Evolutionary conservation across 2,113 vertebrate genomes (phyloP), one percentile per base, ranked within the genome.

Genomic region (Gasterosteus nipponicus): DNA sequence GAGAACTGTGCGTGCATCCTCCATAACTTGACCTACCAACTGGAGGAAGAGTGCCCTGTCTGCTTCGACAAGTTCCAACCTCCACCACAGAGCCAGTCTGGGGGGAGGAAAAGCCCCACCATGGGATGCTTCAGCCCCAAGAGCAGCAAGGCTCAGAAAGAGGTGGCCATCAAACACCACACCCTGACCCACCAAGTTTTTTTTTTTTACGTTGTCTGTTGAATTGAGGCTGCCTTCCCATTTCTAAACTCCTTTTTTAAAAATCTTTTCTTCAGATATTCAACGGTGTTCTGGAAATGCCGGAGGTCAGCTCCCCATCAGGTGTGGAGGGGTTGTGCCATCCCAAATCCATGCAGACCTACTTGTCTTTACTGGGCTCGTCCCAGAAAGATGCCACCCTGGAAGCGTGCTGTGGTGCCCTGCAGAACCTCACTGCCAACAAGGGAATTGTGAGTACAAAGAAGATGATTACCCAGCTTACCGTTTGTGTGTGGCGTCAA

Each of bases 1-100:
- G 97, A 98, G 92, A 98, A 98, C 85, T 98, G 96, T 78, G 94
- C 94, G 72, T 98, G 97, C 42, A 95, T 97, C 85, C 94, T 99
- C 65, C 97, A 98, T 80, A 99, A 99, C 90, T 92, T 99, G 73
- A 96, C 96, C 46, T 99, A 95, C 89, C 94, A 96, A 68, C 94
- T 98, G 93, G 96, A 97, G 53, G 51, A 86, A 0, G 97, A 98
- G 86, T 92, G 92, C 68, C 94, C 95, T 10, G 90, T 92, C 60
- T 94, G 91, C 81, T 97, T 97, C 89, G 88, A 75, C 22, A 89
- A 90, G 54, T 89, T 94, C 71, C 82, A 7, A 71, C 88, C 74
- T 86, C 84, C 1, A 4, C 82, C 51, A 82, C 89, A 16, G 76
- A 83, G 0, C 0, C 19, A 73, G 0, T 7, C 56, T 6, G 91